Base-by-base conservation (phyloP, 2,797 vertebrate species). In the Catamblyrhynchus diadema region DNA sequence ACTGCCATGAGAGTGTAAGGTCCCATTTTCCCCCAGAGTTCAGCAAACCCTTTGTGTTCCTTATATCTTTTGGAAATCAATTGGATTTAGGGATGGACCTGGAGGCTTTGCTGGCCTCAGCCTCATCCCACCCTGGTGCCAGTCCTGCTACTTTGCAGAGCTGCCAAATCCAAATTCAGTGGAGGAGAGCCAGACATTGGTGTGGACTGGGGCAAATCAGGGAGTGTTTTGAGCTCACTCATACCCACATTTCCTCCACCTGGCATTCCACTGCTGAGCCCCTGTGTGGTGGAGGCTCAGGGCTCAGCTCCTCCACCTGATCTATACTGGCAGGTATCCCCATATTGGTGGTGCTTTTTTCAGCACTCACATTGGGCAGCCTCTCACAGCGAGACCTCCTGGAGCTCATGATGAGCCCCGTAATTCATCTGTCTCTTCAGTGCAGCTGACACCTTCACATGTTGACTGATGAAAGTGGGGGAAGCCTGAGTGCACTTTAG, bases 401-500 rank as follows among this genome's bases (percentile, higher is more conserved):
- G 65, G 72, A 84, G 35, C 67, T 93, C 54, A 25, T 24, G 50
- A 83, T 64, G 69, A 53, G 61, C 59, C 71, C 50, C 3, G 1
- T 44, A 89, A 94, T 86, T 94, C 57, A 91, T 60, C 50, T 35
- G 27, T 70, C 70, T 82, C 90, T 71, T 70, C 39, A 81, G 73
- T 60, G 81, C 44, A 86, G 66, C 61, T 88, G 91, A 93, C 59
- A 85, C 48, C 44, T 86, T 93, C 66, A 48, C 45, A 42, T 14
- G 42, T 30, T 67, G 44, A 86, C 47, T 81, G 80, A 89, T 61
- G 87, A 96, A 96, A 94, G 62, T 50, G 42, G 62, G 70, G 48
- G 67, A 92, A 91, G 44, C 25, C 62, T 61, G 53, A 90, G 90
- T 82, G 79, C 66, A 65, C 86, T 94, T 85, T 47, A 92, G 80